Evolutionary conservation across 1,140 invertebrate genomes (phyloP).

Genomic region (Platorchestia sp.): DNA sequence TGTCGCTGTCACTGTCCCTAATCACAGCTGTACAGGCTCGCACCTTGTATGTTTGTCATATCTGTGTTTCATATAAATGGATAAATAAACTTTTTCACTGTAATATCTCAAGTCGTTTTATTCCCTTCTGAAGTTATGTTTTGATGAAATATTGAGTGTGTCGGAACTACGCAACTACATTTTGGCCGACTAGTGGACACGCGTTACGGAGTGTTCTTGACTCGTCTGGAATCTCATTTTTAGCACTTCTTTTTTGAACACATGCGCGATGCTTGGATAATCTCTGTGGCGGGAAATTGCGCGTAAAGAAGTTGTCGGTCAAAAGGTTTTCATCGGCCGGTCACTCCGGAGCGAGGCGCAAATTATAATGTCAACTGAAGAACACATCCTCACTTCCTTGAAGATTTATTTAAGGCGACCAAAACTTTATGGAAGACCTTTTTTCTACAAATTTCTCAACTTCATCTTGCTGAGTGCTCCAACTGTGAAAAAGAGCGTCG

Average conservation of each 20-base stretch:
- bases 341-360: not conserved
- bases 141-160: not conserved
- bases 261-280: not conserved
- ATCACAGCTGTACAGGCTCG: conserved; percentile 64
- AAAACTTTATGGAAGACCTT: not conserved
- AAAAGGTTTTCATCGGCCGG: not conserved
- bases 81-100: conserved; percentile 68
- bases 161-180: not conserved
- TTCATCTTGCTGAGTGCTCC: not conserved
- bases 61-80: conserved; percentile 68
- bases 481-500: not conserved
- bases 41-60: conserved; percentile 66
- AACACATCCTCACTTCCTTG: not conserved
- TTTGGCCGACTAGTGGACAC: not conserved
- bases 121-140: not conserved
- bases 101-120: conserved; percentile 55
- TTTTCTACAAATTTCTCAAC: no score
- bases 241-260: not conserved
- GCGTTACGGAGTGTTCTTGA: not conserved
- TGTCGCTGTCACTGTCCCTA: conserved; percentile 61
- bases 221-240: not conserved
- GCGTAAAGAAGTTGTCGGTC: not conserved
- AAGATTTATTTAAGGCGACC: not conserved
- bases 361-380: not conserved
- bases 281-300: not conserved